Evolutionary conservation across 1,140 invertebrate genomes (phyloP).

Genomic region (Rhyacophila brunnea): DNA sequence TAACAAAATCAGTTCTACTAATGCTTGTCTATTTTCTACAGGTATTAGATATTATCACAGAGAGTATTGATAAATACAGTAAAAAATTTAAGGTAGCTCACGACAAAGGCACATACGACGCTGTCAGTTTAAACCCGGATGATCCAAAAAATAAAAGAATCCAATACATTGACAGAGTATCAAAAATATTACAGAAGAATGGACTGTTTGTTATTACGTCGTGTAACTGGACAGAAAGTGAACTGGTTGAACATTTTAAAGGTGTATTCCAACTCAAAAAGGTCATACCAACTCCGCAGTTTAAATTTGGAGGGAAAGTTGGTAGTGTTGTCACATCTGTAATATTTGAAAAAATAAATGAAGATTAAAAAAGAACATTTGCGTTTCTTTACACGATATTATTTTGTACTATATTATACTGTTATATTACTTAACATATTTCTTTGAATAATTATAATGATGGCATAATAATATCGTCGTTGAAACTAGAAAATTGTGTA

Average conservation of each 20-base stretch:
- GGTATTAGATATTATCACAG: constrained; percentile 58
- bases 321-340: constrained; percentile 77
- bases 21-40: constrained; percentile 36
- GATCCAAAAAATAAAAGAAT: constrained; percentile 61
- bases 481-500: too few relatives aligned
- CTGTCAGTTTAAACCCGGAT: constrained; percentile 77
- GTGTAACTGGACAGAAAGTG: constrained; percentile 91
- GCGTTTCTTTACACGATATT: too few relatives aligned
- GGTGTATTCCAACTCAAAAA: constrained; percentile 61
- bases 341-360: constrained; percentile 61
- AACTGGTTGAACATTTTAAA: constrained; percentile 72
- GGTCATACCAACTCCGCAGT: constrained; percentile 74
- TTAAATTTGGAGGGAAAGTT: constrained; percentile 80
- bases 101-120: constrained; percentile 95
- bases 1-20: too few relatives aligned
- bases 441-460: too few relatives aligned
- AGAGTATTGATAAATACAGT: constrained; percentile 38
- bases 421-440: too few relatives aligned
- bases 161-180: constrained; percentile 70
- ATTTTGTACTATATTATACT: too few relatives aligned
- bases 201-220: constrained; percentile 85
- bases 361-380: too few relatives aligned
- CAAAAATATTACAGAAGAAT: constrained; percentile 57
- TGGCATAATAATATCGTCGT: too few relatives aligned
- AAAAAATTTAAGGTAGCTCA: constrained; percentile 65